Evolutionary conservation across 2,113 vertebrate species (phyloP).

Genomic region (Brachionichthys hirsutus): DNA sequence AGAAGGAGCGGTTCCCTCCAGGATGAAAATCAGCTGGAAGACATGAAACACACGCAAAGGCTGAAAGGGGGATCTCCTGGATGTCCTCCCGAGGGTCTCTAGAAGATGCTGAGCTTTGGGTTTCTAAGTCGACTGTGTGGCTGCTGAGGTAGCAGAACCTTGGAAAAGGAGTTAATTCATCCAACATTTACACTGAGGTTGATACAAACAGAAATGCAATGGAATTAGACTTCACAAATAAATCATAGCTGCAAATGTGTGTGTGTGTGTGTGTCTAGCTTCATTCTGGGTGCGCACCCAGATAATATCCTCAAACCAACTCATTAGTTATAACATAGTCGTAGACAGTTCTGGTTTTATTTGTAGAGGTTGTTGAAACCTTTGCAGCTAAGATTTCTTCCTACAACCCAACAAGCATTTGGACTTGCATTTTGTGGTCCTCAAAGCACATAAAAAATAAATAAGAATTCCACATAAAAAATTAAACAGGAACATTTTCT

Average conservation of each 20-base stretch:
- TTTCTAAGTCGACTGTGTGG: conserved; percentile 1
- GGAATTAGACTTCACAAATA: no score
- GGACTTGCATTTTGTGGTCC: background rate
- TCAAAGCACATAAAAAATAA: conserved; percentile 14
- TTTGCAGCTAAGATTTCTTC: background rate
- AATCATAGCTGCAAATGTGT: no score
- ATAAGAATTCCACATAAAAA: conserved; percentile 24
- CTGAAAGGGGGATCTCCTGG: conserved; percentile 2
- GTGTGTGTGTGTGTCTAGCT: no score
- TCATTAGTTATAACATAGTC: background rate
- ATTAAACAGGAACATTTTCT: conserved; percentile 18
- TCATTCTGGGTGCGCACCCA: background rate
- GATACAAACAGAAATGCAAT: no score
- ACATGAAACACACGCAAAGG: background rate
- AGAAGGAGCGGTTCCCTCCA: no score
- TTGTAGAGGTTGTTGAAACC: background rate
- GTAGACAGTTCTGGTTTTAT: background rate
- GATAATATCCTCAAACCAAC: background rate
- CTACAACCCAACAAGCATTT: background rate
- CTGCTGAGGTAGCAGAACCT: background rate
- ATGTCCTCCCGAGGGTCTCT: background rate
- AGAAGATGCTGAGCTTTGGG: conserved; percentile 15
- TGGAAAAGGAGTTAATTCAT: background rate
- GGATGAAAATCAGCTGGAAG: background rate
- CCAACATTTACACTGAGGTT: background rate